These are phyloP conservation scores for Otolemur garnettii DNA, from an alignment of 2,113 vertebrate species.

Conservation along the genomic window DNA sequence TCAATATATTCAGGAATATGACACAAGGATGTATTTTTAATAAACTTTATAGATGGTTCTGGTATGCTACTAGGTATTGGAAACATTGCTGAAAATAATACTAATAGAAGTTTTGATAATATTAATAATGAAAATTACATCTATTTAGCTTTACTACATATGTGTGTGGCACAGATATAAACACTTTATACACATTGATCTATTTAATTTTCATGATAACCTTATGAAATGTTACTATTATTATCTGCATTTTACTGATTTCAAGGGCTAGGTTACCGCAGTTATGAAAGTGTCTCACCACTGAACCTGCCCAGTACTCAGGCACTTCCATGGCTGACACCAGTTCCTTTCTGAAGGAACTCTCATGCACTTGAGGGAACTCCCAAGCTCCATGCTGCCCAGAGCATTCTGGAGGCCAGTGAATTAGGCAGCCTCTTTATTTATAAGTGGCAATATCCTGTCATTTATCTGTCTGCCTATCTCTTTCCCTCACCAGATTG, in stretches of 20 bases:
- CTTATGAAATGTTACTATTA: not conserved
- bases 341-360: not conserved
- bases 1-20: not conserved
- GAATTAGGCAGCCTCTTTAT: not conserved
- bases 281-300: not conserved
- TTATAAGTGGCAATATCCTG: not conserved
- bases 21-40: not conserved
- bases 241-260: slow-evolving; percentile 34
- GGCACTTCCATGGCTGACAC: not conserved
- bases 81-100: not conserved
- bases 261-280: not conserved
- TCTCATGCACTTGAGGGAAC: not conserved
- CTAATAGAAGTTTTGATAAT: not conserved
- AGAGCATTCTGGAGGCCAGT: not conserved
- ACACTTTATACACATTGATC: not conserved
- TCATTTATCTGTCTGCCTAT: not conserved
- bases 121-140: not conserved
- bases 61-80: not conserved
- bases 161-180: not conserved
- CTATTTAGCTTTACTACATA: not conserved
- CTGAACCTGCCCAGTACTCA: not conserved
- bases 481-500: not conserved
- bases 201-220: slow-evolving; percentile 15
- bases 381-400: not conserved
- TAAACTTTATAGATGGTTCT: not conserved